These are phyloP conservation scores for Lucifuga dentata DNA, from an alignment of 2,113 vertebrate species.

Conservation along the genomic window DNA sequence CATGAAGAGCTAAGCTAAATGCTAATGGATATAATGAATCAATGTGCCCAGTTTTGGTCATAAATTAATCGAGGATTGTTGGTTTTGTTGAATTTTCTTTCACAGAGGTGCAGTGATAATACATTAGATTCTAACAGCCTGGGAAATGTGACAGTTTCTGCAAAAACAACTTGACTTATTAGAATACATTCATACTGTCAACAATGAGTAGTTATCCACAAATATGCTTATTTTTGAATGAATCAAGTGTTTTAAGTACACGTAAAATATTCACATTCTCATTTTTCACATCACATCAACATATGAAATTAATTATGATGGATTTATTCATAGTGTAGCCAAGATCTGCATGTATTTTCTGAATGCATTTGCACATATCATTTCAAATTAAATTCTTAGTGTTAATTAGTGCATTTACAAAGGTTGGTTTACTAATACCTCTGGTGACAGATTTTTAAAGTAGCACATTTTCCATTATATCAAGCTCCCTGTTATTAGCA, in stretches of 20 bases:
- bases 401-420: conserved; percentile 10
- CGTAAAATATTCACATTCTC: not conserved
- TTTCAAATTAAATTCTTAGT: not conserved
- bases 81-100: conserved; percentile 22
- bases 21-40: not conserved
- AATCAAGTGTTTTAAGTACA: not conserved
- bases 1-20: not conserved
- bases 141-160: conserved; percentile 12
- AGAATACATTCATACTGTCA: not conserved
- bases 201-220: not conserved
- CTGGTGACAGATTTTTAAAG: conserved; percentile 21
- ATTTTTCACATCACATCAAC: not conserved
- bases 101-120: conserved; percentile 16
- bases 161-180: not conserved
- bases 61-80: not conserved
- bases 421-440: conserved; percentile 7
- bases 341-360: not conserved
- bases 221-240: not conserved
- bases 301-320: conserved; percentile 4
- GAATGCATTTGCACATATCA: not conserved
- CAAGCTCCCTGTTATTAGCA: not conserved
- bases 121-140: conserved; percentile 24
- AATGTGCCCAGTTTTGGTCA: not conserved
- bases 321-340: not conserved
- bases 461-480: not conserved